Evolutionary conservation across 1,140 invertebrate species (phyloP), one percentile per base, ranked within the genome.

Genomic region (Heterodera schachtii): DNA sequence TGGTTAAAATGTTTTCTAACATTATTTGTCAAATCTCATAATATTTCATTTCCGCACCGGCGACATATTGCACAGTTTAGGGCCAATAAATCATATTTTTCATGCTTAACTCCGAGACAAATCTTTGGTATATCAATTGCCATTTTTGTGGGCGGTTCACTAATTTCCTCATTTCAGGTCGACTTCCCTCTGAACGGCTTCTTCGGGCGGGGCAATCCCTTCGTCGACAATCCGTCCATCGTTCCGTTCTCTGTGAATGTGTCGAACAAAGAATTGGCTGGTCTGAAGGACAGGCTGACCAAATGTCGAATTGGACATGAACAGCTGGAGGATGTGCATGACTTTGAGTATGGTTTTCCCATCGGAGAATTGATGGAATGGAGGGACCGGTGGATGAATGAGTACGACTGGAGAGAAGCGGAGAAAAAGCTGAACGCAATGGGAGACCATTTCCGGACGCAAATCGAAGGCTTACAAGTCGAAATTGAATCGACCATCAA

Each of bases 381-480:
- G 46, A 49, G 74, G 11, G 74, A 83, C 41, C 76, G 82, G 41
- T 83, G 82, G 82, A 13, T 44, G 43, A 81, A 79, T n/a, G 74
- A 83, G 16, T 83, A 60, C 57, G 82, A 83, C 57, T 83, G 84
- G 84, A 47, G 73, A 3, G 82, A 83, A 75, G 31, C 21, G n/a
- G 79, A 84, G 47, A 60, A 52, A 73, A 11, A 43, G 5, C 75
- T 83, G 47, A 83, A 84, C 41, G 1, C 31, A 52, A 82, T 84
- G 46, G 47, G 41, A 43, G 57, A 73, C 6, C 81, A 83, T 8
- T 83, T 57, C 44, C 79, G n/a, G 9, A 83, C 82, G n/a, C 64
- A 83, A 69, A 84, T 83, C 46, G 82, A 83, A 52, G 82, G 82
- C 60, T 57, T 83, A 19, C 76, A 70, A 31, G 81, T 78, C n/a